Base-by-base conservation (phyloP, 2,797 vertebrate species). In the Salarias fasciatus region DNA sequence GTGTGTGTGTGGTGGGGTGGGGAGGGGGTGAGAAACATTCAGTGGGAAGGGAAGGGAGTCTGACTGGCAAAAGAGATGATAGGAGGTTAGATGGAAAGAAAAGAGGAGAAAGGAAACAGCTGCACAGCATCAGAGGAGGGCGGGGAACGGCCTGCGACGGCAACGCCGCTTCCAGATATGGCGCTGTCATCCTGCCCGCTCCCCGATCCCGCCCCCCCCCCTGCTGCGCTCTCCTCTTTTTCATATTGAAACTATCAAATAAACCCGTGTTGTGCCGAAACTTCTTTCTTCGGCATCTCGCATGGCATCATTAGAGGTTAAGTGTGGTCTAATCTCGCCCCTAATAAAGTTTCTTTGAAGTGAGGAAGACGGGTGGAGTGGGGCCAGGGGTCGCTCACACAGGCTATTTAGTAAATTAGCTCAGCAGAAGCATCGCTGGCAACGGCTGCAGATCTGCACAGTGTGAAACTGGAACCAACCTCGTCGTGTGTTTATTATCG, bases 301-400 rank as follows among this genome's bases (percentile, higher is more conserved):
- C 69, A 84, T 70, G 80, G 83, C 77, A 59, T 89, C 86, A 82
- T 90, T 85, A 85, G 73, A 86, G 93, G 93, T 95, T 94, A 95
- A 95, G 92, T 89, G 92, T 84, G 90, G 85, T 89, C 91, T 94
- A 95, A 97, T 95, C 93, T 90, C 90, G 92, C 86, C 86, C 82
- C 92, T 94, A 94, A 93, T 94, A 94, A 92, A 92, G 92, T 92
- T 93, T 90, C 94, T 96, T 95, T 96, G 93, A 96, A 95, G 94
- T 95, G 88, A 89, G 91, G 91, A 91, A 86, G 79, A 69, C 66
- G 69, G 83, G 83, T 68, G 82, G 75, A 68, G 62, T 41, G 64
- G 79, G 84, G 81, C 75, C 77, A 82, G 67, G 72, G 82, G 84
- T 85, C 77, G 69, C 82, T 92, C 88, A 91, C 86, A 89, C 86